Percentiles rank a stretch among this genome's conserved stretches.
phyloP scores from a whole-genome alignment of 2,888 invertebrate species.

The Scotopteryx bipunctaria region DNA sequence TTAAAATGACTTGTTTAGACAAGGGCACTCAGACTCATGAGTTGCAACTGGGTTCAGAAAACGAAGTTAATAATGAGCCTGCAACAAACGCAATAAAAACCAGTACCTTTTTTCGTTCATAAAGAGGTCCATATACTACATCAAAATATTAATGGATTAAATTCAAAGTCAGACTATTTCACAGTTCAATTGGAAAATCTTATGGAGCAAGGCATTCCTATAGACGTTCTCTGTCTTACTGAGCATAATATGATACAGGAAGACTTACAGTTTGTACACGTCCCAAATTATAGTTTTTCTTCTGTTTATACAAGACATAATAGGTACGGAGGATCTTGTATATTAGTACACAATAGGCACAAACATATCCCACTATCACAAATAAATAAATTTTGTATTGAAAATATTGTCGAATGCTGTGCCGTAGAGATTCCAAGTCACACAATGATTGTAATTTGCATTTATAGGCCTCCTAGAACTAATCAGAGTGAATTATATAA shows the following conservation, averaged over 20 bases:
- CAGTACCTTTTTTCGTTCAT: constrained; percentile 7
- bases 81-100: neutral
- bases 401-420: constrained; percentile 7
- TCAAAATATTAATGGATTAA: constrained; percentile 7
- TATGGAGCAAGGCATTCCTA: neutral
- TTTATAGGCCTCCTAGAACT: constrained; percentile 9
- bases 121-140: constrained; percentile 7
- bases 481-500: neutral
- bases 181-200: constrained; percentile 4
- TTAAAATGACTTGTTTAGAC: neutral
- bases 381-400: neutral
- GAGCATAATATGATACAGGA: constrained; percentile 12
- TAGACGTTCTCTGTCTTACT: constrained; percentile 8
- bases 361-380: neutral
- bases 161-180: constrained; percentile 1
- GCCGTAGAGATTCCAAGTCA: neutral
- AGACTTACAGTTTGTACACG: neutral
- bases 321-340: constrained; percentile 5
- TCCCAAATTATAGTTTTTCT: neutral
- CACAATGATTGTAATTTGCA: constrained; percentile 1
- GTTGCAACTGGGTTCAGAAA: neutral
- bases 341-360: constrained; percentile 3
- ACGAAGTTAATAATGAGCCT: neutral
- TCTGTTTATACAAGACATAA: constrained; percentile 1
- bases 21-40: constrained; percentile 5